Base-by-base conservation (phyloP, 1,140 invertebrate species). In the Saxidomus purpurata region DNA sequence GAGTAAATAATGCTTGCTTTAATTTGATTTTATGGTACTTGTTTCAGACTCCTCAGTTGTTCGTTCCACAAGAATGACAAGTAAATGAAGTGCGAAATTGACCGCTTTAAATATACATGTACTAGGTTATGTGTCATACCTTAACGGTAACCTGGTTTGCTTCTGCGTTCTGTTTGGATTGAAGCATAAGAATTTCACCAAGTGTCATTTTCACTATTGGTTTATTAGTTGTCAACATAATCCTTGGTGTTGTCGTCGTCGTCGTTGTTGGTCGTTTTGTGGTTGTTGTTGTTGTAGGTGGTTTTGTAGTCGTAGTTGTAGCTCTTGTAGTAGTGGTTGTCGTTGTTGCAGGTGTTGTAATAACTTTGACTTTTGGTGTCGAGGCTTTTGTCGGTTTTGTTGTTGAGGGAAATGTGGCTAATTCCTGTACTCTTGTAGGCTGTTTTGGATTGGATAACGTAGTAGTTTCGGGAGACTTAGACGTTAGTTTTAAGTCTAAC, bases 171-270 rank as follows among this genome's bases (percentile, higher is more conserved):
- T 59, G 1, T 36, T 79, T 79, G 1, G 76, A 79, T n/a, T 71
- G 34, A 22, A 79, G 25, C 31, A 19, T 79, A 2, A 79, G 31
- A 4, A 79, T 79, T 55, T 79, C 76, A 31, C 25, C 76, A n/a
- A 79, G 22, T 3, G 76, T 79, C 76, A 79, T 79, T 49, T 79
- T 55, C 13, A n/a, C 8, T 38, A 79, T 25, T 36, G 76, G 76
- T n/a, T 79, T 79, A 19, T n/a, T 19, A 4, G 67, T 71, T 38
- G 47, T 55, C 15, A 38, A 19, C 11, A 38, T 15, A 4, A 38
- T 55, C 22, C 4, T n/a, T 38, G 47, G n/a, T 49, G 40, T 36
- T 43, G 71, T 47, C 1, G 71, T 40, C n/a, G 71, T 47, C 3
- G 38, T 28, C 17, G 38, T 71, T 15, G 67, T 71, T 38, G 67